Evolutionary conservation across 2,113 vertebrate genomes (phyloP).

Genomic region (Promerops cafer): DNA sequence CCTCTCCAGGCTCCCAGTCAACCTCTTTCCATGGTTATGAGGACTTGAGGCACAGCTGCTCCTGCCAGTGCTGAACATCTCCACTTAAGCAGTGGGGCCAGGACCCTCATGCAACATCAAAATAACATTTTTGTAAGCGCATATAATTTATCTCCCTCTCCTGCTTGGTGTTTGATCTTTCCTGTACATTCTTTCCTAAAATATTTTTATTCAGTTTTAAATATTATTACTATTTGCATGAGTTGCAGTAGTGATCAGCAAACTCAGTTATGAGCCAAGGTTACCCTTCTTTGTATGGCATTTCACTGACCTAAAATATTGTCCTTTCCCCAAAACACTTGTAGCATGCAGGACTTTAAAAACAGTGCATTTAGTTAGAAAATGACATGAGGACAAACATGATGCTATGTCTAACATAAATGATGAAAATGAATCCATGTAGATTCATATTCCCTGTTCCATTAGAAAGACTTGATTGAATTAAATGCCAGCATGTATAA

Average conservation of each 20-base stretch:
- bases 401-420: background rate
- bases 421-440: background rate
- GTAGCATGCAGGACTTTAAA: background rate
- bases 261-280: background rate
- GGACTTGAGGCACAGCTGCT: background rate
- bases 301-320: background rate
- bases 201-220: background rate
- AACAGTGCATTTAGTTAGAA: background rate
- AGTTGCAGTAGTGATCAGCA: background rate
- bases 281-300: background rate
- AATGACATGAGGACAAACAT: background rate
- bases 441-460: background rate
- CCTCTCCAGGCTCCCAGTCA: background rate
- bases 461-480: background rate
- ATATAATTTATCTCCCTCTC: background rate
- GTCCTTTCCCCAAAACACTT: background rate
- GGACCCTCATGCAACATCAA: background rate
- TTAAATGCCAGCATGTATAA: background rate
- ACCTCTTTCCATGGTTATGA: background rate
- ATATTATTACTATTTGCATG: background rate
- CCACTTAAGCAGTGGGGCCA: background rate
- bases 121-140: background rate
- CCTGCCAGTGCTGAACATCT: background rate
- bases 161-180: background rate
- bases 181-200: background rate